phyloP scores from a whole-genome alignment of 2,797 vertebrate genomes.

The Channallabes apus region DNA sequence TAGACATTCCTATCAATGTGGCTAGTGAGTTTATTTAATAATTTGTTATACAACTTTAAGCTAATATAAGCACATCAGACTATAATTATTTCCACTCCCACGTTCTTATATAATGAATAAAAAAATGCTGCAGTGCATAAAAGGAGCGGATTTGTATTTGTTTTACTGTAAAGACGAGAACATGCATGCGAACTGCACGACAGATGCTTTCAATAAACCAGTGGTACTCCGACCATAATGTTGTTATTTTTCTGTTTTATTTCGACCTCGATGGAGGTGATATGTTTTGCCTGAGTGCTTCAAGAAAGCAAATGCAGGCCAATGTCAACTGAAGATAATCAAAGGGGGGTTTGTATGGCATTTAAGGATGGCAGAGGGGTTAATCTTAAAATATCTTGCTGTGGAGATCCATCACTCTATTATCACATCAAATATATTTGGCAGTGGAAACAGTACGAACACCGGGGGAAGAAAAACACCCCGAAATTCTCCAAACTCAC shows the following conservation, averaged over 20 bases:
- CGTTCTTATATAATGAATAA: slow-evolving; percentile 43
- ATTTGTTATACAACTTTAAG: slow-evolving; percentile 35
- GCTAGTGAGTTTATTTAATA: not conserved
- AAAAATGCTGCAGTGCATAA: slow-evolving; percentile 45
- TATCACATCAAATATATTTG: slow-evolving; percentile 32
- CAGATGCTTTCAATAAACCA: slow-evolving; percentile 60
- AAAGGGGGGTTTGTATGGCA: slow-evolving; percentile 39
- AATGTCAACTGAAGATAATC: slow-evolving; percentile 41
- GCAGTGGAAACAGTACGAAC: slow-evolving; percentile 7
- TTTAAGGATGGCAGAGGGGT: slow-evolving; percentile 7
- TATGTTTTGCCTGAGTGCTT: slow-evolving; percentile 42
- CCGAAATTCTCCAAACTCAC: not conserved
- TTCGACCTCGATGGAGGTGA: slow-evolving; percentile 50
- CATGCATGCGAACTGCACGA: slow-evolving; percentile 52
- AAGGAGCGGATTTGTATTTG: slow-evolving; percentile 9
- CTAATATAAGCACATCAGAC: slow-evolving; percentile 38
- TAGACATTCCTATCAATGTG: not conserved
- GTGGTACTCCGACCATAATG: slow-evolving; percentile 43
- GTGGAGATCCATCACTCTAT: slow-evolving; percentile 27
- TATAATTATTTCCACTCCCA: slow-evolving; percentile 53
- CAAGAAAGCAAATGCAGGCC: slow-evolving; percentile 39
- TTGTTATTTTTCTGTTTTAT: slow-evolving; percentile 47
- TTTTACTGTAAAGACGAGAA: slow-evolving; percentile 48
- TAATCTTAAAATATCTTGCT: slow-evolving; percentile 22
- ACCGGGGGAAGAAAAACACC: slow-evolving; percentile 12